Percentiles rank a stretch among this genome's conserved stretches.
Evolutionary conservation across 2,113 vertebrate species (phyloP).

Genomic region (Felis chaus): DNA sequence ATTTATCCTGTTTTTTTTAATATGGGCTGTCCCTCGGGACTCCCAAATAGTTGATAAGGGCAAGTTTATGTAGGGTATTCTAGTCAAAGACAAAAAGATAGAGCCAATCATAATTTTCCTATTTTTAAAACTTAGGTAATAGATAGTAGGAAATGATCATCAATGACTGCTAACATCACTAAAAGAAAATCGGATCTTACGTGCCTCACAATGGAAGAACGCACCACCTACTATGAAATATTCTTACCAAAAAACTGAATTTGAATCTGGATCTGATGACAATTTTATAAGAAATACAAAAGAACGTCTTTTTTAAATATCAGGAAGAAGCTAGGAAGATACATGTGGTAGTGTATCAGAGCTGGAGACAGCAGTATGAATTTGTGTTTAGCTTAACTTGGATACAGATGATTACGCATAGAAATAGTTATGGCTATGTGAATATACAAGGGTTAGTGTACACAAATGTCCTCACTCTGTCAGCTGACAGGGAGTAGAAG

Average conservation of each 20-base stretch:
- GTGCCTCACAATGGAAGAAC: not conserved
- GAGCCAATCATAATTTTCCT: not conserved
- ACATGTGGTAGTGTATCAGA: not conserved
- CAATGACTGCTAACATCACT: not conserved
- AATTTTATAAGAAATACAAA: not conserved
- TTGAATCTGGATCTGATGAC: not conserved
- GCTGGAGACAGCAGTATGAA: not conserved
- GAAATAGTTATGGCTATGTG: not conserved
- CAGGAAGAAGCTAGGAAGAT: not conserved
- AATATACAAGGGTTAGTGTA: not conserved
- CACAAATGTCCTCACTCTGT: not conserved
- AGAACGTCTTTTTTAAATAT: not conserved
- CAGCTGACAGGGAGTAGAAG: not conserved
- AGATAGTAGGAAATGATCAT: not conserved
- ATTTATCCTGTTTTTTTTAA: not conserved
- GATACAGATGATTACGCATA: not conserved
- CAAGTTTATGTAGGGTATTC: not conserved
- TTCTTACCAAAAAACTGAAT: not conserved
- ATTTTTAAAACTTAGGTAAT: not conserved
- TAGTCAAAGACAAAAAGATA: not conserved
- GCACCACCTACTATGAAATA: not conserved
- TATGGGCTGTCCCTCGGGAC: not conserved
- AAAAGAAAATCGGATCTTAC: not conserved
- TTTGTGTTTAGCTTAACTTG: not conserved
- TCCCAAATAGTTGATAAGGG: not conserved